Conservation (phyloP, 2,888 invertebrate genomes). For the Thera obeliscata region DNA sequence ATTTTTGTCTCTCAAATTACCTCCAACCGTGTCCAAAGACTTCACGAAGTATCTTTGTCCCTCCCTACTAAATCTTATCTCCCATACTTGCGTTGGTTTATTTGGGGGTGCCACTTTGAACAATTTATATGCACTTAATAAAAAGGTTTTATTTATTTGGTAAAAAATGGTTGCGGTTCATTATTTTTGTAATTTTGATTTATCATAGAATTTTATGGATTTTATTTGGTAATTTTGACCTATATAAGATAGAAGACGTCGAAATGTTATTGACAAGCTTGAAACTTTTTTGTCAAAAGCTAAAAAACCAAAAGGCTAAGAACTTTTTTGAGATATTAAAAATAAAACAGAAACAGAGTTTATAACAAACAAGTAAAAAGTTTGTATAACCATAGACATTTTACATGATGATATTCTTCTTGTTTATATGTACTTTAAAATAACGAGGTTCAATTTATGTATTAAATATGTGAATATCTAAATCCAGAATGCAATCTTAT, state of each 20-base stretch:
- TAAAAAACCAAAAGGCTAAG: too few species aligned
- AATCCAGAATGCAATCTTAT: too few species aligned
- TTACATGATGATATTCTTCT: too few species aligned
- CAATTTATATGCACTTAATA: conserved; percentile 32
- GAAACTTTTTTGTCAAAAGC: conserved; percentile 1
- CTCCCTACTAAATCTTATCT: conserved; percentile 63
- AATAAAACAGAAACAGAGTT: background rate
- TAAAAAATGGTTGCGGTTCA: conserved; percentile 17
- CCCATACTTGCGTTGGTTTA: conserved; percentile 70
- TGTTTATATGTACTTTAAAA: too few species aligned
- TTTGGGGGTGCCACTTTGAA: conserved; percentile 67
- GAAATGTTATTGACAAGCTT: background rate
- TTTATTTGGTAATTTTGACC: background rate
- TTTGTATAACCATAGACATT: too few species aligned
- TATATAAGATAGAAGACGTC: too few species aligned
- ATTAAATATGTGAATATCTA: too few species aligned
- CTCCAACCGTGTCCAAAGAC: conserved; percentile 68
- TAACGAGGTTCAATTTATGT: too few species aligned
- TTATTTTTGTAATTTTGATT: conserved; percentile 13
- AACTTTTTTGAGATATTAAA: too few species aligned
- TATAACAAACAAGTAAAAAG: too few species aligned
- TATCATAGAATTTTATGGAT: background rate
- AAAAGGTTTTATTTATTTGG: conserved; percentile 16
- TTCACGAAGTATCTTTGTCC: conserved; percentile 72
- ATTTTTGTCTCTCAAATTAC: conserved; percentile 44